Percentiles rank a stretch among this genome's conserved stretches.
These are phyloP conservation scores for Petrolisthes cinctipes DNA, from an alignment of 2,888 invertebrate genomes.

Conservation along the genomic window DNA sequence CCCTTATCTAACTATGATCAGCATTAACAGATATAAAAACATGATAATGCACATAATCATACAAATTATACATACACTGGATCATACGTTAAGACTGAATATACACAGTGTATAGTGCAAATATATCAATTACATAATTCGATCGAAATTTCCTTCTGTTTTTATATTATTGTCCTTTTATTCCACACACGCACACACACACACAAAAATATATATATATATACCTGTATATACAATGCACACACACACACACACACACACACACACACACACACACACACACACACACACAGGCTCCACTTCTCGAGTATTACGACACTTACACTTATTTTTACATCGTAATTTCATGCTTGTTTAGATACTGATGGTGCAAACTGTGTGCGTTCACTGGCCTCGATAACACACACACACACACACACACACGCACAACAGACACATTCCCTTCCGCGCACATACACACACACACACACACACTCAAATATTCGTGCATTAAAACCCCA, in stretches of 20 bases:
- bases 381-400: background rate
- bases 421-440: background rate
- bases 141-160: too few species aligned
- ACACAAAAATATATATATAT: background rate
- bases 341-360: background rate
- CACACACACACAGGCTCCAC: constrained; percentile 20
- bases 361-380: background rate
- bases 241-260: constrained; percentile 15
- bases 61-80: too few species aligned
- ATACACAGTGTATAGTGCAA: too few species aligned
- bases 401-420: background rate
- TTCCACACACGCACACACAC: background rate
- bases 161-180: too few species aligned
- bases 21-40: too few species aligned
- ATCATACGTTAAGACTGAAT: too few species aligned
- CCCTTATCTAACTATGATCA: too few species aligned
- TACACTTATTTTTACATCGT: background rate
- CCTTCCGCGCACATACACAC: background rate
- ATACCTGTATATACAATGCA: background rate
- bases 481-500: too few species aligned
- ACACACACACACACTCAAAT: too few species aligned
- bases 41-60: too few species aligned
- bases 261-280: constrained; percentile 19
- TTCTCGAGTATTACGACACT: background rate
- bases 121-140: too few species aligned